Conservation (phyloP, 2,113 vertebrate genomes). For the Oriolus oriolus region DNA sequence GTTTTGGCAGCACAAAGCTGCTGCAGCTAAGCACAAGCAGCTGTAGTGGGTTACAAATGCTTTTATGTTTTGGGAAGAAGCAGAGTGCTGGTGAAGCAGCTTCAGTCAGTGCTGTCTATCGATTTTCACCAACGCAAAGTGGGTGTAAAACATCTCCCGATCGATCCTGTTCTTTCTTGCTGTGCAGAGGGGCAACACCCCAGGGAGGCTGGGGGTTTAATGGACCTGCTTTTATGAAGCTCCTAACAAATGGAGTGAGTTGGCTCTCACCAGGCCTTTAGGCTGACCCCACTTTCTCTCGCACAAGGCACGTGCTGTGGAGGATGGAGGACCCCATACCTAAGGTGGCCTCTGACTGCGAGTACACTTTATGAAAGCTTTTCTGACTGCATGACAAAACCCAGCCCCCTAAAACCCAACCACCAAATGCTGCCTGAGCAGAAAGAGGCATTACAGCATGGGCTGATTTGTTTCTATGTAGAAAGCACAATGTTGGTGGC, state of each 20-base stretch:
- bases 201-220: not conserved
- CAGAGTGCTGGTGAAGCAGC: not conserved
- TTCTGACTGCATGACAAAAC: not conserved
- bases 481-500: not conserved
- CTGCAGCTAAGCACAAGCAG: not conserved
- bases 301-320: not conserved
- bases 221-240: not conserved
- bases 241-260: not conserved
- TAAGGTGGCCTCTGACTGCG: not conserved
- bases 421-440: not conserved
- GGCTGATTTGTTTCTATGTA: not conserved
- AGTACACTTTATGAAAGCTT: not conserved
- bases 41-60: not conserved
- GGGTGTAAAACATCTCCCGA: not conserved
- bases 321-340: not conserved
- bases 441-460: not conserved
- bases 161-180: not conserved
- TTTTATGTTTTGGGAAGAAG: not conserved
- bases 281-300: not conserved
- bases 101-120: not conserved
- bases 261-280: not conserved
- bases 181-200: not conserved
- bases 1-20: not conserved
- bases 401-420: not conserved
- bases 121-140: not conserved